Evolutionary conservation across 2,888 invertebrate species (phyloP).

Genomic region (Lepidonotus clava): DNA sequence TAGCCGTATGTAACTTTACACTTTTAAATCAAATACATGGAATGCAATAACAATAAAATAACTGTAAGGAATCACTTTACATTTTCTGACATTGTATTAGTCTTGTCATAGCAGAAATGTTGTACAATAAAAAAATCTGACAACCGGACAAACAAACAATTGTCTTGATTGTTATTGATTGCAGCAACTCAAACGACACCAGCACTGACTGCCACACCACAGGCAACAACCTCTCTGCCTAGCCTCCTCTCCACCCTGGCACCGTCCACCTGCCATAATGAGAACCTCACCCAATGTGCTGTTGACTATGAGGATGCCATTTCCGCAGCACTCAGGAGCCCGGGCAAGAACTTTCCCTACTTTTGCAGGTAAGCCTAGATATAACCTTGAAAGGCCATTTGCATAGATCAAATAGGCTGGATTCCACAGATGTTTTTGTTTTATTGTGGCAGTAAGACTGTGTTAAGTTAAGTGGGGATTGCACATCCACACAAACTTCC

Average conservation of each 20-base stretch:
- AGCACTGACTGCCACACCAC: neutral
- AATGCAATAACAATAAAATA: neutral
- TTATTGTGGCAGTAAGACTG: too few species aligned
- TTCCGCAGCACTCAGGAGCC: neutral
- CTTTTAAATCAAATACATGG: neutral
- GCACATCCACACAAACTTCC: too few species aligned
- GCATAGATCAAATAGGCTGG: too few species aligned
- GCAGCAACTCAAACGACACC: neutral
- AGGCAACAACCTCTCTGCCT: neutral
- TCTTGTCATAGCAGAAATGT: too few species aligned
- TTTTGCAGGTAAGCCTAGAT: slow-evolving; percentile 25
- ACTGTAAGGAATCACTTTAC: neutral
- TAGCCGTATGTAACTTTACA: neutral
- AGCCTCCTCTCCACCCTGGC: slow-evolving; percentile 8
- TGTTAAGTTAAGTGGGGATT: too few species aligned
- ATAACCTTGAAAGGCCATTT: too few species aligned
- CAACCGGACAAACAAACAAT: neutral
- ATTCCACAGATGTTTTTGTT: too few species aligned
- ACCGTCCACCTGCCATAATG: neutral
- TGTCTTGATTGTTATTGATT: neutral
- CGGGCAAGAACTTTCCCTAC: slow-evolving; percentile 13
- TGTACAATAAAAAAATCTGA: neutral
- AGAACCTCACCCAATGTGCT: slow-evolving; percentile 33
- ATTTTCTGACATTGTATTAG: neutral
- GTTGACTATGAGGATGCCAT: slow-evolving; percentile 29